Evolutionary conservation across 2,113 vertebrate genomes (phyloP).

Genomic region (Ondatra zibethicus): DNA sequence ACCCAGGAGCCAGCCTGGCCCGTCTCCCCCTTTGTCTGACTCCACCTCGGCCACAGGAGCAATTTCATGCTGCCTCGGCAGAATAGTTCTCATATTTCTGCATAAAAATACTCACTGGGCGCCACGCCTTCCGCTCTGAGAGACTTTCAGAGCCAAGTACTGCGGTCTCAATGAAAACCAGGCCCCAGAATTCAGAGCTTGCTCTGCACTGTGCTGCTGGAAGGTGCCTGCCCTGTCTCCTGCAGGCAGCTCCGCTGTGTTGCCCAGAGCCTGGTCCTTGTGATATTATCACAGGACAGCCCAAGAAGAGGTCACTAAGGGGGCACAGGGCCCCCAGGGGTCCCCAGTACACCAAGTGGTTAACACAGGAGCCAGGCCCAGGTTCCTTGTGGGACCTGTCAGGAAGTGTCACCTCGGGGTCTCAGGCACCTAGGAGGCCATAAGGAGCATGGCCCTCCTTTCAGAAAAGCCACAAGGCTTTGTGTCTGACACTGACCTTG

Average conservation of each 20-base stretch:
- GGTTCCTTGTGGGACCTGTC: neutral
- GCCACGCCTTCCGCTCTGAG: neutral
- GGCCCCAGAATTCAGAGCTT: neutral
- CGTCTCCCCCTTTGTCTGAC: neutral
- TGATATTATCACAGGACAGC: neutral
- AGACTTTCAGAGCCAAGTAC: neutral
- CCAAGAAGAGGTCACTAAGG: neutral
- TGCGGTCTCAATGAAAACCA: neutral
- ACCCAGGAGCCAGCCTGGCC: neutral
- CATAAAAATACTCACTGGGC: neutral
- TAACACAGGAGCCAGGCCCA: neutral
- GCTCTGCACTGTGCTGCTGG: fast-evolving
- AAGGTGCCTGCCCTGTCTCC: neutral
- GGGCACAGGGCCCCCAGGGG: neutral
- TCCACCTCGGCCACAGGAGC: neutral
- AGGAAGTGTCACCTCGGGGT: neutral
- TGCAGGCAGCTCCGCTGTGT: neutral
- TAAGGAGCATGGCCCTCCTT: too few species aligned
- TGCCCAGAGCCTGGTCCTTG: neutral
- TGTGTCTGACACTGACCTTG: neutral
- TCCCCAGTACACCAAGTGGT: neutral
- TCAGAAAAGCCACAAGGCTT: neutral
- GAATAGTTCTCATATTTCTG: neutral
- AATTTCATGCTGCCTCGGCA: fast-evolving
- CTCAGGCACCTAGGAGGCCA: neutral